A percentile compares a stretch with the other conserved stretches of the same genome.
Evolutionary conservation across 2,888 invertebrate genomes (phyloP).

Genomic region (Megamerina dolium): DNA sequence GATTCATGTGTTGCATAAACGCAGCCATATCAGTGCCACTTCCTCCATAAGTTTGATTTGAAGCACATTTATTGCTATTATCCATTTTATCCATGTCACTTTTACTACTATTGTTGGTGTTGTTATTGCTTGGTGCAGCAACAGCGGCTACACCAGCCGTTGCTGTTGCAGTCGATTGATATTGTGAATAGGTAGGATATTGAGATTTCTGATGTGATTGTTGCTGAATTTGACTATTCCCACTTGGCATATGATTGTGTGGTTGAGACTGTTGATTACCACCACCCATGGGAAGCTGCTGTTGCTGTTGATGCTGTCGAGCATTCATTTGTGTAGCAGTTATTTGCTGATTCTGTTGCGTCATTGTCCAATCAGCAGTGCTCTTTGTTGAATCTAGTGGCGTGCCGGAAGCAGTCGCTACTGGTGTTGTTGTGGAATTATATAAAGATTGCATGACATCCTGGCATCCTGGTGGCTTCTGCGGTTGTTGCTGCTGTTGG

Average conservation of each 20-base stretch:
- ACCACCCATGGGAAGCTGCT: conserved; percentile 21
- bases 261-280: conserved; percentile 12
- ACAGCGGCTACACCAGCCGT: conserved; percentile 30
- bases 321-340: too few relatives aligned
- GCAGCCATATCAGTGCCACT: conserved; percentile 35
- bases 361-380: too few relatives aligned
- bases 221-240: conserved; percentile 20
- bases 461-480: conserved; percentile 6
- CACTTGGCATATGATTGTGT: too few relatives aligned
- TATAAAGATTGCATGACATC: too few relatives aligned
- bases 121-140: conserved; percentile 15
- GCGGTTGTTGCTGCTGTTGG: conserved; percentile 9
- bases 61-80: conserved; percentile 3
- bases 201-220: conserved; percentile 14
- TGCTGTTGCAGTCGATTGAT: conserved; percentile 29
- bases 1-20: conserved; percentile 39
- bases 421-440: too few relatives aligned
- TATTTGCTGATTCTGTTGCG: too few relatives aligned
- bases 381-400: too few relatives aligned
- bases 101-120: background rate
- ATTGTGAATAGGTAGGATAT: conserved; percentile 42
- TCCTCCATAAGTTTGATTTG: conserved; percentile 21
- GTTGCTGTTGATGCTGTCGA: conserved; percentile 11
- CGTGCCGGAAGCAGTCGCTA: too few relatives aligned
- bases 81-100: conserved; percentile 10